Conservation (phyloP, 2,888 invertebrate genomes). For the Thereva unica region DNA sequence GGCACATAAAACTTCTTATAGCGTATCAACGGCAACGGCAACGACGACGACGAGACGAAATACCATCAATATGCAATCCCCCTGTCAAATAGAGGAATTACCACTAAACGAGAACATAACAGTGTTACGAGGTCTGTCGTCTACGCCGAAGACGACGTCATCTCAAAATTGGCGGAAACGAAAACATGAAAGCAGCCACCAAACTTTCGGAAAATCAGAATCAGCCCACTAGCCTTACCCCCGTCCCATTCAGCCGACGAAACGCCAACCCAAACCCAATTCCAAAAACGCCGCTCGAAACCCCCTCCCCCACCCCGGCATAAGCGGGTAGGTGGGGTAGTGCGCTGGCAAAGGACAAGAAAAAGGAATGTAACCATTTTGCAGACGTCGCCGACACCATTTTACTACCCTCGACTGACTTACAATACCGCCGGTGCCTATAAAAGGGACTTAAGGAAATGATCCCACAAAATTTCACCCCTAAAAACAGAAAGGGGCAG, state of each 20-base stretch:
- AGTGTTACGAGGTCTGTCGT: slow-evolving; percentile 33
- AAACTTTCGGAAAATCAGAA: not conserved
- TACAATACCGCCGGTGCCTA: slow-evolving; percentile 28
- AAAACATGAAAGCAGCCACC: slow-evolving; percentile 2
- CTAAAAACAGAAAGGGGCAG: slow-evolving; percentile 16
- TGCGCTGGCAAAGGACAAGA: slow-evolving; percentile 2
- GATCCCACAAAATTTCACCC: slow-evolving; percentile 29
- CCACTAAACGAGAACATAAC: slow-evolving; percentile 36
- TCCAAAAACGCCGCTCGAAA: no score
- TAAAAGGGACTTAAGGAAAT: slow-evolving; percentile 28
- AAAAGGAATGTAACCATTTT: slow-evolving; percentile 22
- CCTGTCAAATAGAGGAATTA: slow-evolving; percentile 35
- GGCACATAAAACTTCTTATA: slow-evolving; percentile 10
- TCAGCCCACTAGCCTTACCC: no score
- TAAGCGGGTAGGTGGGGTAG: slow-evolving; percentile 13
- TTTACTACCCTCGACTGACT: slow-evolving; percentile 27
- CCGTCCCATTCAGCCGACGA: not conserved
- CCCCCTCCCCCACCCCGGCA: no score
- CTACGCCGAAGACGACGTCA: slow-evolving; percentile 6
- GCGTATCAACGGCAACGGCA: slow-evolving; percentile 14
- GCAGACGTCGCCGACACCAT: slow-evolving; percentile 30
- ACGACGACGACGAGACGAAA: slow-evolving; percentile 32
- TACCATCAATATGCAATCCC: slow-evolving; percentile 36
- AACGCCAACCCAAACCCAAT: no score
- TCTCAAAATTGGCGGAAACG: slow-evolving; percentile 8